A percentile compares a stretch with the other conserved stretches of the same genome.
phyloP scores from a whole-genome alignment of 2,797 vertebrate genomes.

The Aselliscus stoliczkanus region DNA sequence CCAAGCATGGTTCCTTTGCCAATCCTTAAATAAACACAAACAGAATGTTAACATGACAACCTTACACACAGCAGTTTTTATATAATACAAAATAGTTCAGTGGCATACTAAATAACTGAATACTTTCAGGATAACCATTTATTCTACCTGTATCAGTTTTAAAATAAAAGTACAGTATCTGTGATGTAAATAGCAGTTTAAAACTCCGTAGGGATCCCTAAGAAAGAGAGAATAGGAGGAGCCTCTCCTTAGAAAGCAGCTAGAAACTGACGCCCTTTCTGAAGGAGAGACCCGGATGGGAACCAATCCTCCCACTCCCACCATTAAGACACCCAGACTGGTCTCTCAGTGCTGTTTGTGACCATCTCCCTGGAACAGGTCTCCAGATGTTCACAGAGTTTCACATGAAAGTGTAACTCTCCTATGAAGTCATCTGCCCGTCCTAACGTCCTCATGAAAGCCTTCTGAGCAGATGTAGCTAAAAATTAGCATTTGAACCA shows the following conservation, averaged over 20 bases:
- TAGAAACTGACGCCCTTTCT: background rate
- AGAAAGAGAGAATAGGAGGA: background rate
- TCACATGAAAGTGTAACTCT: background rate
- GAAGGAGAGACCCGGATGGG: background rate
- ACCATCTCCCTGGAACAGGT: background rate
- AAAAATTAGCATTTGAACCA: background rate
- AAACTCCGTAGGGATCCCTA: background rate
- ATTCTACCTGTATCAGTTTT: background rate
- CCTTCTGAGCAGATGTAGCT: background rate
- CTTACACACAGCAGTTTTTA: background rate
- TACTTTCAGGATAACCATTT: background rate
- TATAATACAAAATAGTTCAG: background rate
- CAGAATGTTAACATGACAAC: background rate
- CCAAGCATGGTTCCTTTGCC: background rate
- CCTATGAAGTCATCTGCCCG: background rate
- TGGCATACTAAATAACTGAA: background rate
- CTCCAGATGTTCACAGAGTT: background rate
- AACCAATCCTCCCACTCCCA: background rate
- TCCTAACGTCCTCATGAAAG: background rate
- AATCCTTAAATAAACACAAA: background rate
- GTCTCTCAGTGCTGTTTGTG: background rate
- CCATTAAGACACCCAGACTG: background rate
- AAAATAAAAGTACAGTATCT: background rate
- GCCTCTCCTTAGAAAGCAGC: background rate
- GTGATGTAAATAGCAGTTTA: background rate